These are phyloP conservation scores for Megaceryle alcyon DNA, from an alignment of 2,797 vertebrate genomes.

Conservation along the genomic window DNA sequence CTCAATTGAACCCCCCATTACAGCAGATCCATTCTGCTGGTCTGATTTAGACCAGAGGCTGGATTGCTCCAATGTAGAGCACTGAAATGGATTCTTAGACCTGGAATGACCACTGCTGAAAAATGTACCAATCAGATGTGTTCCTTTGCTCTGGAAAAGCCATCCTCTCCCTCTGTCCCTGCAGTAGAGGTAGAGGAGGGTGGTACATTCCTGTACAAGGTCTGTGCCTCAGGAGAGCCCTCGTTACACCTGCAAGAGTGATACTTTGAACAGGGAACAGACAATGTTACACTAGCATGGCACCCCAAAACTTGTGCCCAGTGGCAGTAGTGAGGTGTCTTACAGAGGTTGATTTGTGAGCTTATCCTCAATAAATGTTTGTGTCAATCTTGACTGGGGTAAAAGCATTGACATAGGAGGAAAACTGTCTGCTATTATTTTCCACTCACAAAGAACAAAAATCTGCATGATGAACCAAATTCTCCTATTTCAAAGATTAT, in stretches of 20 bases:
- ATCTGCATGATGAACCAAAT: constrained; percentile 4
- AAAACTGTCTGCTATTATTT: background rate
- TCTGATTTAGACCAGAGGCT: background rate
- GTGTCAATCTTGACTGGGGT: background rate
- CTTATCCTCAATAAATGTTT: constrained; percentile 1
- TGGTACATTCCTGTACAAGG: fast-evolving
- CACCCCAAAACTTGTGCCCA: background rate
- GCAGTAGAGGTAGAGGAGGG: background rate
- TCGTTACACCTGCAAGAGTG: fast-evolving
- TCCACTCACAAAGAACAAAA: background rate
- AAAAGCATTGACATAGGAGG: background rate
- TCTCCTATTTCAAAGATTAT: background rate
- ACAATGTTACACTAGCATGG: background rate
- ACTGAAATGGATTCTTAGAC: fast-evolving
- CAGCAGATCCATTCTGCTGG: background rate
- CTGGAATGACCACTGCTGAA: fast-evolving
- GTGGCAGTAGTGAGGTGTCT: background rate
- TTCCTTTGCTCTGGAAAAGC: background rate
- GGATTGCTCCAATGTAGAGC: background rate
- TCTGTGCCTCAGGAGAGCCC: background rate
- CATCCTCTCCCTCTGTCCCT: background rate
- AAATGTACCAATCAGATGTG: too few species aligned
- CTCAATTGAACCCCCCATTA: too few species aligned
- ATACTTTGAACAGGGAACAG: background rate
- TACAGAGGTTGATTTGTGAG: fast-evolving